Evolutionary conservation across 2,113 vertebrate species (phyloP), one percentile per base, ranked within the genome.

Genomic region (Rallus limicola): DNA sequence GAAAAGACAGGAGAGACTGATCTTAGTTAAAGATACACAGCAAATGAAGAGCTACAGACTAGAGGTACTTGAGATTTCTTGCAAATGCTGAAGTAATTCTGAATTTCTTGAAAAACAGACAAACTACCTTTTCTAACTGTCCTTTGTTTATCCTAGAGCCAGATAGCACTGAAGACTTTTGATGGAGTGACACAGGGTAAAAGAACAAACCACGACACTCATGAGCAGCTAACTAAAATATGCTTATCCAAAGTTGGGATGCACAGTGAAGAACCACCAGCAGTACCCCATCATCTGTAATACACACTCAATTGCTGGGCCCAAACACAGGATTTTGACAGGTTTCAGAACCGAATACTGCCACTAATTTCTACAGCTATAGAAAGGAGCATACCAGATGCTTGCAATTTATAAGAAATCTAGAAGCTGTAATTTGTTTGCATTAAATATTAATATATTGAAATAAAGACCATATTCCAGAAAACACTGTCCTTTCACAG

Each of bases 371-470:
- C 88, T 81, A 42, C 50, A 89, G 44, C 63, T 85, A 55, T 50
- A 91, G 60, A 74, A 69, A 11, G 24, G 23, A 76, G 31, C 31
- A 7, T 65, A 84, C 46, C 74, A 95, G 81, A 86, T 89, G 67
- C 81, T 92, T 76, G 67, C 62, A 93, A 92, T 94, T 89, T 94
- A 42, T 82, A 80, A 81, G 74, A 89, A 89, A 87, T 80, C 40
- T 84, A 80, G 81, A 82, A 70, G n/a, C n/a, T 91, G 63, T 80
- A 88, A 89, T 94, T 95, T 92, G 48, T 79, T 93, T 93, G 28
- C 81, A 87, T 93, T 93, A 94, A 96, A 92, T 94, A 92, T 93
- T 93, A 95, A 88, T 92, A 64, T n/a, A 79, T 64, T 84, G 60
- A 86, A 92, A 95, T 84, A 94, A 84, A 92, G 82, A 94, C 63